Evolutionary conservation across 1,140 invertebrate genomes (phyloP), one percentile per base, ranked within the genome.

Genomic region (Zaprionus africanus): DNA sequence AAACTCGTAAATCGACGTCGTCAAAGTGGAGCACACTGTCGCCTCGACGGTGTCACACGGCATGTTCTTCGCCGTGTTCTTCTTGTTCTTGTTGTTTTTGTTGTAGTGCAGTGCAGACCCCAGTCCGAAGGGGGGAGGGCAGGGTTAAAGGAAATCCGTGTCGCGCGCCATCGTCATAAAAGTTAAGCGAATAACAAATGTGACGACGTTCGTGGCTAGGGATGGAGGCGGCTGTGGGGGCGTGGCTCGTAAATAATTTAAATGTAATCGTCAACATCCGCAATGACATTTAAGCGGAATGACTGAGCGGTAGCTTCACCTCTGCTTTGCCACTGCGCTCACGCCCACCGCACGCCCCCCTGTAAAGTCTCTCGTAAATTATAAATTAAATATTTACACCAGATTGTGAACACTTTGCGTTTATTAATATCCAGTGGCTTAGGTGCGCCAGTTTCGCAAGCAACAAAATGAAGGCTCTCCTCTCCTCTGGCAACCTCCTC

Each of bases 181-280:
- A 82, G 83, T 82, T 80, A 86, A 86, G 83, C 83, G 83, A 86
- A 86, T 86, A 86, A 86, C 79, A 86, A 86, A 86, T 86, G 82
- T 74, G 83, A 75, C 68, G 79, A 61, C 57, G 51, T 60, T 59
- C 46, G 56, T 43, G 19, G 24, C 34, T 11, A 19, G 12, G 60
- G 13, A 22, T n/a, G 17, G 12, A 26, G 62, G 36, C 15, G 28
- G 43, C 17, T 12, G 26, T 34, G 28, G 24, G 49, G 49, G 60
- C 62, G 61, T 6, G 58, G 76, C 79, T 86, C 79, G 83, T 86
- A 82, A 86, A 86, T 86, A 86, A 82, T 86, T 86, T 86, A 86
- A 86, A 86, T 86, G 82, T 86, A 86, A 86, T 86, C 83, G 82
- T 82, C 79, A 86, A 78, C 83, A 82, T 86, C 79, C 83, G 82